A percentile compares a stretch with the other conserved stretches of the same genome.
Conservation (phyloP, 2,113 vertebrate species). For the Megaleporinus macrocephalus region DNA sequence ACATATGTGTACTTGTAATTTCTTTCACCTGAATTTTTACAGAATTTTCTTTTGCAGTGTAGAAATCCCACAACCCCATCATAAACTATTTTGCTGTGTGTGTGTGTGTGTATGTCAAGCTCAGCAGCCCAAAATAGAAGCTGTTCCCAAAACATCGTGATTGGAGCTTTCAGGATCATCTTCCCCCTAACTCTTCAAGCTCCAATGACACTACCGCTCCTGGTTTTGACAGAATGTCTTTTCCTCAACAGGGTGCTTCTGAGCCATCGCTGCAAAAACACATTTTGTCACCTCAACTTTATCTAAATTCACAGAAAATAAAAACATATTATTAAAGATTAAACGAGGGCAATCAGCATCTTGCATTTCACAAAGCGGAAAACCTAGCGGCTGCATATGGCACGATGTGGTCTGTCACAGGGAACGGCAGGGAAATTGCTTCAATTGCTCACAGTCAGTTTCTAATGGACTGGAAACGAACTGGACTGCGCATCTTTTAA, state of each 20-base stretch:
- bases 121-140: not conserved
- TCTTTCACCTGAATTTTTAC: not conserved
- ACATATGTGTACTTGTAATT: no score
- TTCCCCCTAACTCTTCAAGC: not conserved
- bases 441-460: conserved; percentile 44
- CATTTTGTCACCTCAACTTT: not conserved
- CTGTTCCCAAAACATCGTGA: not conserved
- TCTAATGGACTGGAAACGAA: conserved; percentile 52
- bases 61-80: not conserved
- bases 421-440: conserved; percentile 38
- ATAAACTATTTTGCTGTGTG: not conserved
- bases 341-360: conserved; percentile 3
- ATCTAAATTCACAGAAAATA: conserved; percentile 12
- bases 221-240: conserved; percentile 17
- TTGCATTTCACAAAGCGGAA: not conserved
- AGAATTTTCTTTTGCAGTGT: no score
- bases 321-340: not conserved
- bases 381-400: not conserved
- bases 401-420: conserved; percentile 19
- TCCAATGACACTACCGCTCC: not conserved
- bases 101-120: not conserved
- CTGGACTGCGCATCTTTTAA: conserved; percentile 14
- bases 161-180: not conserved
- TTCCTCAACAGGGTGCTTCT: not conserved
- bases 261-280: not conserved